Conservation (phyloP, 2,888 invertebrate species). For the Eristalis tenax region DNA sequence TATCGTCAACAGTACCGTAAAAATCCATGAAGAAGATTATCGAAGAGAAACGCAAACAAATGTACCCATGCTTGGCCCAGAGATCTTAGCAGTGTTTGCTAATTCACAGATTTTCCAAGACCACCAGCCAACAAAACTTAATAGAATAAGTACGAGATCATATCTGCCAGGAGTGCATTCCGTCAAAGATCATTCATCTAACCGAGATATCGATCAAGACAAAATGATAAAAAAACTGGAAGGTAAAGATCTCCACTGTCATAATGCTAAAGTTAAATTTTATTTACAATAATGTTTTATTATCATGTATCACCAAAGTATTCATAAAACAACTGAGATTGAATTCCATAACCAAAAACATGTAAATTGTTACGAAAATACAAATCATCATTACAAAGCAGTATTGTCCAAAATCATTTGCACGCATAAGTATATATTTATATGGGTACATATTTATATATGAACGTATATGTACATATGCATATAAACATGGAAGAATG, state of each 20-base stretch:
- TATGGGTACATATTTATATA: not conserved
- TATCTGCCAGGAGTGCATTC: slow-evolving; percentile 78
- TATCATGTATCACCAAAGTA: slow-evolving; percentile 37
- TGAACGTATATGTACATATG: not conserved
- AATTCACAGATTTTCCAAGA: slow-evolving; percentile 82
- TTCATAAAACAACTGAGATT: slow-evolving; percentile 14
- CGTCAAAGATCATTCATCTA: slow-evolving; percentile 75
- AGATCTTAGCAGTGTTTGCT: slow-evolving; percentile 81
- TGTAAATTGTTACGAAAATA: slow-evolving; percentile 25
- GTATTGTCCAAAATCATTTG: not conserved
- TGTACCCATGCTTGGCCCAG: slow-evolving; percentile 81
- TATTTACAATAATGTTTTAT: slow-evolving; percentile 74
- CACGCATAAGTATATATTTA: not conserved
- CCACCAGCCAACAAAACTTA: slow-evolving; percentile 80
- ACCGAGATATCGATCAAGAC: slow-evolving; percentile 78
- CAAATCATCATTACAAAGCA: slow-evolving; percentile 2
- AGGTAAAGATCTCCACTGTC: slow-evolving; percentile 78
- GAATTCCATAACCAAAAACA: slow-evolving; percentile 32
- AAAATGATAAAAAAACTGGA: slow-evolving; percentile 80
- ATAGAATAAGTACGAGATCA: slow-evolving; percentile 78
- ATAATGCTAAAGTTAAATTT: slow-evolving; percentile 77
- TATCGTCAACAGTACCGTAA: slow-evolving; percentile 74
- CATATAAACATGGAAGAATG: not conserved
- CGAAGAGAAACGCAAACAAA: slow-evolving; percentile 81
- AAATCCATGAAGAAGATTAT: slow-evolving; percentile 81